These are phyloP conservation scores for Notodonta dromedarius DNA, from an alignment of 2,888 invertebrate species.

Conservation along the genomic window DNA sequence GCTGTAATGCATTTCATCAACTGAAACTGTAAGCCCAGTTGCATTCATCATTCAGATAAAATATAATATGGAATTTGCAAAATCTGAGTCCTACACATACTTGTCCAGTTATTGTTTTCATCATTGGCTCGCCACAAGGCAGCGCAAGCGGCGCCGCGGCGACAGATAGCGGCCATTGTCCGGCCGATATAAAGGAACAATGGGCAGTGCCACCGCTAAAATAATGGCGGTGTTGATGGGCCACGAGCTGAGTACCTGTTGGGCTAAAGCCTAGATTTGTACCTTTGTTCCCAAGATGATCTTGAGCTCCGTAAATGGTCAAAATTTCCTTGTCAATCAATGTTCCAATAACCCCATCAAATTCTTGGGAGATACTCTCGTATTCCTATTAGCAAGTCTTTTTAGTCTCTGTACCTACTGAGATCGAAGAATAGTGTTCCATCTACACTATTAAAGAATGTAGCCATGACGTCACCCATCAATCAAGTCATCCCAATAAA, in stretches of 20 bases:
- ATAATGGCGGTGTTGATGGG: background rate
- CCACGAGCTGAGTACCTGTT: background rate
- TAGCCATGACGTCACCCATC: background rate
- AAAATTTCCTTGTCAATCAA: no score
- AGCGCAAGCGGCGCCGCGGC: background rate
- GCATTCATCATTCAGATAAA: background rate
- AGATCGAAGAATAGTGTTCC: no score
- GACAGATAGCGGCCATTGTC: slow-evolving; percentile 1
- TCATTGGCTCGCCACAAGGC: background rate
- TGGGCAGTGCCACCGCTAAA: background rate
- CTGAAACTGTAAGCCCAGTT: background rate
- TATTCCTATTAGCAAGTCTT: no score
- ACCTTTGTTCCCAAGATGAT: no score
- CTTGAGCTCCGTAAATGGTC: no score
- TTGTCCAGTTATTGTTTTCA: background rate
- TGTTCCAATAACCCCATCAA: no score
- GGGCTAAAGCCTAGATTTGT: background rate
- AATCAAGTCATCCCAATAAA: background rate
- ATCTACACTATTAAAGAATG: background rate
- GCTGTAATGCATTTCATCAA: no score
- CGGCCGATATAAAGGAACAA: slow-evolving; percentile 4
- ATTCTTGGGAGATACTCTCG: no score
- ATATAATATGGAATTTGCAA: background rate
- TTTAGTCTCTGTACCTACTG: no score
- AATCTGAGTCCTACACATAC: background rate